Conservation (phyloP, 2,113 vertebrate species). For the Puntigrus tetrazona region DNA sequence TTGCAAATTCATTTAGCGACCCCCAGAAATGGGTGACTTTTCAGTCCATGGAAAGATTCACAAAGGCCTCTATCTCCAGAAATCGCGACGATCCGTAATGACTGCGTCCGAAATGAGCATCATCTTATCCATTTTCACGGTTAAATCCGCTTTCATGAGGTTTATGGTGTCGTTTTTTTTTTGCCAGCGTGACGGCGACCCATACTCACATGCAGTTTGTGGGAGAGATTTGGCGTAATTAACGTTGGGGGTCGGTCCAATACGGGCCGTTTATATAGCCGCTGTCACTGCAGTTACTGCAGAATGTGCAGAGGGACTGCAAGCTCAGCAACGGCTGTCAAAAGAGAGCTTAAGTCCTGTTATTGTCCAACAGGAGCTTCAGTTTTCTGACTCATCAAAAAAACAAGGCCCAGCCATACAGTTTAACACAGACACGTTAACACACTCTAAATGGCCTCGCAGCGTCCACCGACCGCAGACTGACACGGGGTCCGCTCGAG, state of each 20-base stretch:
- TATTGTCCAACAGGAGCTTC: constrained; percentile 70
- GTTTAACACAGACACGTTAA: constrained; percentile 20
- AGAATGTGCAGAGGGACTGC: constrained; percentile 71
- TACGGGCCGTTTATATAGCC: constrained; percentile 72
- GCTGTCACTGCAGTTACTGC: constrained; percentile 58
- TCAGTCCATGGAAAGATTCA: constrained; percentile 28
- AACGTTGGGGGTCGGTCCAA: constrained; percentile 66
- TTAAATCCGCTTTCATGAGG: constrained; percentile 9
- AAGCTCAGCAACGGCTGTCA: constrained; percentile 77
- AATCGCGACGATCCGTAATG: background rate
- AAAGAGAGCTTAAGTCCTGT: constrained; percentile 72
- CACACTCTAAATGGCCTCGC: background rate
- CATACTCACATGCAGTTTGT: constrained; percentile 77
- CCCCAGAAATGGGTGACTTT: constrained; percentile 11
- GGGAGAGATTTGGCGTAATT: constrained; percentile 77
- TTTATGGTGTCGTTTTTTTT: constrained; percentile 8
- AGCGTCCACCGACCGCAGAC: background rate
- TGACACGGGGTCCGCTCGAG: background rate
- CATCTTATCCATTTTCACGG: constrained; percentile 21
- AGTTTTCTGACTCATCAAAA: constrained; percentile 74
- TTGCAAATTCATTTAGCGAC: background rate
- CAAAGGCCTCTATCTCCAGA: constrained; percentile 3
- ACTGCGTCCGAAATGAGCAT: background rate
- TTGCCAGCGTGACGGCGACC: background rate
- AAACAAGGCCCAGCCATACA: constrained; percentile 22